Conservation (phyloP, 2,888 invertebrate species). For the Spialia ferax region DNA sequence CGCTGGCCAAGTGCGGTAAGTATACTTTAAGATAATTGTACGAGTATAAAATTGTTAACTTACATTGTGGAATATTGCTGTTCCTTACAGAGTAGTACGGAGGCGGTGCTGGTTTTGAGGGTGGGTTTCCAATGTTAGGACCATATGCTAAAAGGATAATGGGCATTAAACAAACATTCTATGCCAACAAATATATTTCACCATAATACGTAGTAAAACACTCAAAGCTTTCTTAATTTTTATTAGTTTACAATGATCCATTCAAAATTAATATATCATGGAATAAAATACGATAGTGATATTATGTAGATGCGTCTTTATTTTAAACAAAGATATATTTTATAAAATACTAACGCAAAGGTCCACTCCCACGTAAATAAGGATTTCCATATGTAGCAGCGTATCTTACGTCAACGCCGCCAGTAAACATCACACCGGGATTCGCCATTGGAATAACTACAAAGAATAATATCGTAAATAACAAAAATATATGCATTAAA, state of each 20-base stretch:
- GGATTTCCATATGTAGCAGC: slow-evolving; percentile 97
- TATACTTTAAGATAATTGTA: too few species aligned
- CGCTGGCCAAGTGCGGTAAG: too few species aligned
- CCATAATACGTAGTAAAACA: too few species aligned
- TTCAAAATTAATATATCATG: too few species aligned
- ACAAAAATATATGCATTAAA: too few species aligned
- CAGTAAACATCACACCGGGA: slow-evolving; percentile 66
- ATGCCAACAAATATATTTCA: not conserved
- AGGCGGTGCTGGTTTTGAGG: slow-evolving; percentile 92
- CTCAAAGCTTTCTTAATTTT: too few species aligned
- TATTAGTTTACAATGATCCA: too few species aligned
- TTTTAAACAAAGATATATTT: not conserved
- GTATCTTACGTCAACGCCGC: slow-evolving; percentile 92
- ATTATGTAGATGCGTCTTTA: too few species aligned
- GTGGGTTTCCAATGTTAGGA: slow-evolving; percentile 87
- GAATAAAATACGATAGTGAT: not conserved
- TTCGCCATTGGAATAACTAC: slow-evolving; percentile 77
- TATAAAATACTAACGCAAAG: slow-evolving; percentile 71
- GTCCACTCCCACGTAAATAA: slow-evolving; percentile 91
- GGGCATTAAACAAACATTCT: not conserved
- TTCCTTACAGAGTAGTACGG: slow-evolving; percentile 88
- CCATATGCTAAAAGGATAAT: slow-evolving; percentile 61
- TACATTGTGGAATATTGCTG: slow-evolving; percentile 66
- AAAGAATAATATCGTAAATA: slow-evolving; percentile 19
- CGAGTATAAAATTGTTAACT: slow-evolving; percentile 38